Conservation (phyloP, 2,797 vertebrate genomes). For the Loris lydekkerianus region DNA sequence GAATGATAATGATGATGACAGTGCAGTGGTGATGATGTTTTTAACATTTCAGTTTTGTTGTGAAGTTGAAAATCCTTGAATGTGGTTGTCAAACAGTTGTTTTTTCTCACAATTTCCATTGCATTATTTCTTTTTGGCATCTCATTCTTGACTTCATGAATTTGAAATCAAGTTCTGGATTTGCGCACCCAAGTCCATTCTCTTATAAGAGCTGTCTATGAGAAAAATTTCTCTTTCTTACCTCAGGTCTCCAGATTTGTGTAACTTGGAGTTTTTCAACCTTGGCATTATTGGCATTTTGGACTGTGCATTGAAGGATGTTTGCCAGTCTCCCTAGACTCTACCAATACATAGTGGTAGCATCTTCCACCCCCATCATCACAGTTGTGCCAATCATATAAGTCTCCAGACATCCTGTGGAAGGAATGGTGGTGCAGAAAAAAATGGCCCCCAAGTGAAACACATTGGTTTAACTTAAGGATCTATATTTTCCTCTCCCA, state of each 20-base stretch:
- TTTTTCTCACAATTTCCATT: background rate
- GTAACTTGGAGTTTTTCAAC: background rate
- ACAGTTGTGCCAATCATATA: background rate
- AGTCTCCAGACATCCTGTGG: background rate
- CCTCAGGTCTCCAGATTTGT: background rate
- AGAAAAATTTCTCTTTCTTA: background rate
- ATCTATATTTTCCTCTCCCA: background rate
- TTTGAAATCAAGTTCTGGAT: background rate
- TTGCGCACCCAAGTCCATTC: background rate
- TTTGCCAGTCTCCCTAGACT: background rate
- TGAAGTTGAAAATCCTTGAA: background rate
- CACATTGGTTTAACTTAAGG: background rate
- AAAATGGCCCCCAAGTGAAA: background rate
- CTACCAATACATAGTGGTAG: background rate
- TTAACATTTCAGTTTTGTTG: background rate
- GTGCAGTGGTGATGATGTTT: background rate
- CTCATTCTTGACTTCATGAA: slow-evolving; percentile 13
- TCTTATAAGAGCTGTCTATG: background rate
- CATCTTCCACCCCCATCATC: background rate
- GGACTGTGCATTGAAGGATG: background rate
- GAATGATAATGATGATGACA: no score
- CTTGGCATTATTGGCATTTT: background rate
- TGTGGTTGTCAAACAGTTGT: background rate
- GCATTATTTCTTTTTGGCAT: background rate
- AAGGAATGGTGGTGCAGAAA: background rate